These are phyloP conservation scores for Drosophila seclusa DNA, from an alignment of 2,888 invertebrate genomes.

Conservation along the genomic window DNA sequence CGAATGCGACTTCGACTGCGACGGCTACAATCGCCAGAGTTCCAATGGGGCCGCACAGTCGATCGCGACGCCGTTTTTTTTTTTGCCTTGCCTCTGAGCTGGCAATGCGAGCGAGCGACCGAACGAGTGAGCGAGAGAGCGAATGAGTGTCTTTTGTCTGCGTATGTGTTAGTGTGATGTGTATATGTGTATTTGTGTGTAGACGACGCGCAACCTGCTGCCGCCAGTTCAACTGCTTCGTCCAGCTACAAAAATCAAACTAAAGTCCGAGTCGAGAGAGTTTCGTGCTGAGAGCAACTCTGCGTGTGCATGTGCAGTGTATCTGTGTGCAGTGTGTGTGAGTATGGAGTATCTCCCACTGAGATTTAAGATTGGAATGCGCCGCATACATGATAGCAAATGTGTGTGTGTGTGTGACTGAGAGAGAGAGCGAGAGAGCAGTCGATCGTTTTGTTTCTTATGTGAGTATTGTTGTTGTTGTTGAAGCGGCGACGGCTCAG, in stretches of 20 bases:
- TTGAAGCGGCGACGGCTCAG: constrained; percentile 43
- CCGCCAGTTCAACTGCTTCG: constrained; percentile 74
- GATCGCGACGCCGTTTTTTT: constrained; percentile 47
- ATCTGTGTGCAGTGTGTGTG: constrained; percentile 1
- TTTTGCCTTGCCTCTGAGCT: constrained; percentile 40
- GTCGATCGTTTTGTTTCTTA: constrained; percentile 57
- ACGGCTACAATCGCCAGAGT: constrained; percentile 59
- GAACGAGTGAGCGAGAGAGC: constrained; percentile 19
- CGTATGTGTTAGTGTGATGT: constrained; percentile 31
- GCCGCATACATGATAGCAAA: constrained; percentile 69
- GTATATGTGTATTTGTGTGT: constrained; percentile 28
- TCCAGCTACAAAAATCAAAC: constrained; percentile 82
- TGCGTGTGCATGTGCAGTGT: constrained; percentile 25
- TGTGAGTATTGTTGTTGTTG: constrained; percentile 23
- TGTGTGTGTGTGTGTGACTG: constrained; percentile 15
- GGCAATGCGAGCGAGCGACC: constrained; percentile 29
- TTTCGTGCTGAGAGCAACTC: constrained; percentile 54
- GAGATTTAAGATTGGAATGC: constrained; percentile 82
- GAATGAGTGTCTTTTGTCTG: constrained; percentile 25
- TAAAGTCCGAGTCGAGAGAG: constrained; percentile 71
- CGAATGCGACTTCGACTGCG: constrained; percentile 56
- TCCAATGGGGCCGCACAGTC: constrained; percentile 65
- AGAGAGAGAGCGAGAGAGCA: constrained; percentile 41
- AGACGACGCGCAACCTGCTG: constrained; percentile 66
- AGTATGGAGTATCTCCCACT: constrained; percentile 63